Conservation (phyloP, 2,888 invertebrate genomes). For the Chrysina gloriosa region DNA sequence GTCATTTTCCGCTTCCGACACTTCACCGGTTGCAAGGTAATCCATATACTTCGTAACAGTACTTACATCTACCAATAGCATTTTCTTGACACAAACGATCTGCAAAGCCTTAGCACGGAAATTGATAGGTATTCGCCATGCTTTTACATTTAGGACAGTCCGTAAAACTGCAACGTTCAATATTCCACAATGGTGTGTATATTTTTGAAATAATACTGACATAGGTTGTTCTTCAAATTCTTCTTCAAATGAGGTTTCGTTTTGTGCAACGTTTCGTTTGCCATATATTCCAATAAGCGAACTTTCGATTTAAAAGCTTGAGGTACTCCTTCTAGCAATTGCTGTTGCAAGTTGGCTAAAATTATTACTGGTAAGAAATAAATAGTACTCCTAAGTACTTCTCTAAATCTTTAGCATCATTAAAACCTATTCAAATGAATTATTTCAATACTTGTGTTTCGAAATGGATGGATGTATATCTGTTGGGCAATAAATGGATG, state of each 20-base stretch:
- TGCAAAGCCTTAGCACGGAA: not conserved
- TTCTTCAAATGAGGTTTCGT: slow-evolving; percentile 4
- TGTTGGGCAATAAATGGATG: too few species aligned
- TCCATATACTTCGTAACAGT: slow-evolving; percentile 39
- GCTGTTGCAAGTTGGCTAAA: slow-evolving; percentile 19
- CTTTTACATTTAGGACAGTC: slow-evolving; percentile 43
- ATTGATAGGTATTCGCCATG: slow-evolving; percentile 43
- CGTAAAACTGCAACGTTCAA: slow-evolving; percentile 45
- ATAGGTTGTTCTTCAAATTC: slow-evolving; percentile 30
- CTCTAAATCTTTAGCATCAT: not conserved
- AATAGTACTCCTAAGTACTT: not conserved
- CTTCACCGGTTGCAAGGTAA: slow-evolving; percentile 41
- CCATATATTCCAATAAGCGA: not conserved
- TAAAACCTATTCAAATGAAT: too few species aligned
- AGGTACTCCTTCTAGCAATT: not conserved
- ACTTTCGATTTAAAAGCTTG: not conserved
- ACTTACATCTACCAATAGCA: not conserved
- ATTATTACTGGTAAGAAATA: not conserved
- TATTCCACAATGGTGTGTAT: slow-evolving; percentile 1
- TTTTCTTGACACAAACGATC: not conserved
- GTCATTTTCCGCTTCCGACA: slow-evolving; percentile 47
- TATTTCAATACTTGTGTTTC: too few species aligned
- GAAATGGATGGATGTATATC: too few species aligned
- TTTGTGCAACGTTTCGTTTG: not conserved
- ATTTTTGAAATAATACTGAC: slow-evolving; percentile 26